These are phyloP conservation scores for Eilema sororculum DNA, from an alignment of 2,888 invertebrate genomes.

Conservation along the genomic window DNA sequence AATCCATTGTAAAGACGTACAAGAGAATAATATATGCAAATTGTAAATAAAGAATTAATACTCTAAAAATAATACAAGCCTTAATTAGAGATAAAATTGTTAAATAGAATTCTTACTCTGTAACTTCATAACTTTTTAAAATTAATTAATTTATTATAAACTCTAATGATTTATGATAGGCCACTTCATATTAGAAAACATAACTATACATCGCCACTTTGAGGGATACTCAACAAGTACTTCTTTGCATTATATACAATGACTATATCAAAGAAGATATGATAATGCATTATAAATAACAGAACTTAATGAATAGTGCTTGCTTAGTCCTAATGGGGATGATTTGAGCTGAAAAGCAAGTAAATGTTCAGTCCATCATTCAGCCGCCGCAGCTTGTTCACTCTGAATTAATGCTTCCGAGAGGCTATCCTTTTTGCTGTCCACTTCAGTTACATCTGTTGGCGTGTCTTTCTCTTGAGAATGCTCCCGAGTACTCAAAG, in stretches of 20 bases:
- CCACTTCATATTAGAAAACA: slow-evolving; percentile 74
- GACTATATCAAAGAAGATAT: slow-evolving; percentile 78
- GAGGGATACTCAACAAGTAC: slow-evolving; percentile 74
- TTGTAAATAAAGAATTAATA: slow-evolving; percentile 77
- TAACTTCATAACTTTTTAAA: slow-evolving; percentile 69
- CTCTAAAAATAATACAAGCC: slow-evolving; percentile 82
- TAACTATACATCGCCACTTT: slow-evolving; percentile 73
- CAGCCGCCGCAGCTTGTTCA: slow-evolving; percentile 75
- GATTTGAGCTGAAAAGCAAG: slow-evolving; percentile 81
- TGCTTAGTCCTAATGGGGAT: slow-evolving; percentile 79
- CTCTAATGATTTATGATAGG: slow-evolving; percentile 75
- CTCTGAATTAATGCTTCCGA: slow-evolving; percentile 80
- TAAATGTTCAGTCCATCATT: slow-evolving; percentile 69
- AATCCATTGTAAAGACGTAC: slow-evolving; percentile 46
- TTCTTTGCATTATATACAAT: slow-evolving; percentile 81
- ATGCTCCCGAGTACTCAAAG: slow-evolving; percentile 77
- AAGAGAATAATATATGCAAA: slow-evolving; percentile 57
- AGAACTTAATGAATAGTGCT: slow-evolving; percentile 78
- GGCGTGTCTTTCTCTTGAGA: slow-evolving; percentile 73
- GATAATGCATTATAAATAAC: slow-evolving; percentile 77
- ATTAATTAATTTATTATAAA: slow-evolving; percentile 63
- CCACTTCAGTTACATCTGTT: slow-evolving; percentile 52
- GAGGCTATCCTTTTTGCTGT: slow-evolving; percentile 71
- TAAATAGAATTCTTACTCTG: slow-evolving; percentile 79
- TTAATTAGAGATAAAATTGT: slow-evolving; percentile 71